Base-by-base conservation (phyloP, 2,113 vertebrate species). In the Grammomys surdaster region DNA sequence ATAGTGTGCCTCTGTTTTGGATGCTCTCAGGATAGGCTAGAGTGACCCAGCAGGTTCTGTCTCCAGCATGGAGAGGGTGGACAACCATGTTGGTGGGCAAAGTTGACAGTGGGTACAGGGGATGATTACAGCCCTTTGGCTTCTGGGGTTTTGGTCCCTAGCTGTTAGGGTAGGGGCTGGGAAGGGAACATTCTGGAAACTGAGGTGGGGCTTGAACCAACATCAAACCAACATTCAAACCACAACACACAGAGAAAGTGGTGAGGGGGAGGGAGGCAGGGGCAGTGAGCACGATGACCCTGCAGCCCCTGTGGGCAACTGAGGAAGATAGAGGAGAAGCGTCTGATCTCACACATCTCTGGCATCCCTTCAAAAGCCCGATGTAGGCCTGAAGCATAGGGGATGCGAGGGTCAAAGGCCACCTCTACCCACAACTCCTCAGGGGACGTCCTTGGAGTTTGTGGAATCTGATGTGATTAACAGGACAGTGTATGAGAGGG, bases 181-280 rank as follows among this genome's bases (percentile, higher is more conserved):
- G 40, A 76, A 93, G 33, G 54, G 60, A 67, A 60, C 60, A 84
- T 91, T 46, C 46, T 84, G 56, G 70, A 88, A 95, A 65, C 58
- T 65, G 77, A 95, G 65, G 89, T 13, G 75, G 75, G 58, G 22
- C 46, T 60, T 73, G 60, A 54, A 91, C 54, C 28, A 82, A 84
- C 46, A 48, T 20, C 22, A 72, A 95, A 80, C 70, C 75, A 46
- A 84, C 86, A 95, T n/a, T 95, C 92, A 89, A 87, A 73, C 89
- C 91, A 91, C 69, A 33, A 58, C 60, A 96, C 91, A 96, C 63
- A 54, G 31, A 87, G 67, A 58, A 86, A 85, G 0, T 4, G 78
- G 78, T 20, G 63, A 9, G 14, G 11, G 28, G 11, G 77, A 8
- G 7, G 4, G 4, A 20, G 65, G 7, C 26, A 0, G 13, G 20